Evolutionary conservation across 2,113 vertebrate genomes (phyloP), one percentile per base, ranked within the genome.

Genomic region (Brachypteracias leptosomus): DNA sequence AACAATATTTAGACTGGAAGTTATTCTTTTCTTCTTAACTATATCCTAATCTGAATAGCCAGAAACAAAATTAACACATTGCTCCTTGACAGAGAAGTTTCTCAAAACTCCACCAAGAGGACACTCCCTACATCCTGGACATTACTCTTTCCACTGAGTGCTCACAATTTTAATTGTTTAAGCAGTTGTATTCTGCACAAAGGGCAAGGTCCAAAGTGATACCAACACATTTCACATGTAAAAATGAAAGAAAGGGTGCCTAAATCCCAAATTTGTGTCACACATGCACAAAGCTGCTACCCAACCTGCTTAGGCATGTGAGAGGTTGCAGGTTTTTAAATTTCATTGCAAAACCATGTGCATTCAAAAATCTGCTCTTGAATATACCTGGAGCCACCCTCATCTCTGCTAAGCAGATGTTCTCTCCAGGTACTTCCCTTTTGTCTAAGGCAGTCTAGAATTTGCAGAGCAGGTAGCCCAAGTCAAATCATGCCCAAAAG

Each of bases 121-220:
- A 55, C 9, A 11, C 1, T 36, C 16, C 5, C 28, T 51, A 20
- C 6, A 7, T 19, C n/a, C 33, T 0, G 0, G 4, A 44, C 11
- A 14, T 24, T 11, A 16, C 19, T 49, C 12, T 71, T 89, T 49
- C 36, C 26, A 46, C 6, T 47, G n/a, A n/a, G 19, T 3, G 3
- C 13, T 74, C 38, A 21, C 9, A 36, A 29, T 33, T 57, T 77
- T 59, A 68, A 33, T 11, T 16, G 19, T 49, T 72, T 85, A n/a
- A 77, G 52, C 20, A 91, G 12, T 5, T 36, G 14, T 46, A 11
- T 66, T 72, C 21, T 33, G 11, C 40, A 81, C 3, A 52, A 73
- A 72, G 4, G 3, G 42, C 25, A 75, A 57, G 59, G 80, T 17
- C 10, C 42, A 68, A 83, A 65, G 20, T 3, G 12, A 35, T 28